Percentiles rank a stretch among this genome's conserved stretches.
Evolutionary conservation across 2,888 invertebrate species (phyloP).

Genomic region (Ametastegia equiseti): DNA sequence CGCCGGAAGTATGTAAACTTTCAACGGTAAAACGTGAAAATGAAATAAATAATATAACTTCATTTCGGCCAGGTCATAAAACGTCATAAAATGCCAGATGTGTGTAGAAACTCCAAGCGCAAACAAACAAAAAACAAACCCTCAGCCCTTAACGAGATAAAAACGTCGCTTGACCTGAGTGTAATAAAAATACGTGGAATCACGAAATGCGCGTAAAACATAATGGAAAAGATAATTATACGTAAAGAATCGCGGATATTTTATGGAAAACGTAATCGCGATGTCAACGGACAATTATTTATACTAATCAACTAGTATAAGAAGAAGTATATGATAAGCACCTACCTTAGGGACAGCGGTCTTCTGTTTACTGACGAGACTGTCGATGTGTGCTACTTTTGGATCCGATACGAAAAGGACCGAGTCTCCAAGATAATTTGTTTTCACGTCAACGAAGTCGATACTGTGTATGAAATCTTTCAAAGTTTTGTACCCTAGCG

Average conservation of each 20-base stretch:
- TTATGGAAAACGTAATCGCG: too few relatives aligned
- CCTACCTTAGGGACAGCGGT: neutral
- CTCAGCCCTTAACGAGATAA: neutral
- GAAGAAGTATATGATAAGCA: neutral
- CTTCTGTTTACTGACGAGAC: slow-evolving; percentile 56
- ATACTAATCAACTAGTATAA: neutral
- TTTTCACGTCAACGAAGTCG: neutral
- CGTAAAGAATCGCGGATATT: too few relatives aligned
- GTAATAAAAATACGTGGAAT: neutral
- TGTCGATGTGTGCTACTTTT: slow-evolving; percentile 56
- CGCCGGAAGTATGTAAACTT: too few relatives aligned
- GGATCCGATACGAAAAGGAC: slow-evolving; percentile 51
- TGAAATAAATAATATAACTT: too few relatives aligned
- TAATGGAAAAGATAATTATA: neutral
- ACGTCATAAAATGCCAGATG: neutral
- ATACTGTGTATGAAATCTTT: slow-evolving; percentile 51
- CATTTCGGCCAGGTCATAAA: too few relatives aligned
- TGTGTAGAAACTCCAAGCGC: neutral
- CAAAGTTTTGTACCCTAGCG: slow-evolving; percentile 55
- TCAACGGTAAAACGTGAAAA: too few relatives aligned
- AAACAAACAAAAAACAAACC: neutral
- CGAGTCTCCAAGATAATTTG: slow-evolving; percentile 24
- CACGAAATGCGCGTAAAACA: neutral
- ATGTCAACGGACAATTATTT: too few relatives aligned
- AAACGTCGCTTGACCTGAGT: neutral